phyloP scores from a whole-genome alignment of 2,888 invertebrate genomes.

The Thumatha senex region DNA sequence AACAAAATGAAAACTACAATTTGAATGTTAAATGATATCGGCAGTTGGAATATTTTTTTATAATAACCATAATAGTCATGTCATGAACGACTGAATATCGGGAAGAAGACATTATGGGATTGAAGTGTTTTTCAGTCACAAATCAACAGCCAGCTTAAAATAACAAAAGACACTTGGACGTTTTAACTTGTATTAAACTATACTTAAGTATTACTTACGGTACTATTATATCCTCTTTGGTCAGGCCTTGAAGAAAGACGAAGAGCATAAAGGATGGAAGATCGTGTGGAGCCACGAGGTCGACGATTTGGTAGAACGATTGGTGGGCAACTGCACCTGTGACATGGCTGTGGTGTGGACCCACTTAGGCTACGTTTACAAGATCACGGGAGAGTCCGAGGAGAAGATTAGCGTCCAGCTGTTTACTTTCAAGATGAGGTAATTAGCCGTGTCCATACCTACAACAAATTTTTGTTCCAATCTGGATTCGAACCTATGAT shows the following conservation, averaged over 20 bases:
- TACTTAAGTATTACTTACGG: no score
- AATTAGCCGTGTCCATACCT: neutral
- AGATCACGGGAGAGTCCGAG: constrained; percentile 56
- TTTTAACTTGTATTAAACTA: no score
- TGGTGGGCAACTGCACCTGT: constrained; percentile 56
- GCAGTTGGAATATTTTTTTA: no score
- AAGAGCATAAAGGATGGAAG: constrained; percentile 60
- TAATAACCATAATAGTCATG: no score
- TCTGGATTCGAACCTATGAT: no score
- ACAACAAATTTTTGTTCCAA: no score
- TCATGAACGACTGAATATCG: no score
- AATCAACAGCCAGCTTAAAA: no score
- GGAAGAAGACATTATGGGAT: neutral
- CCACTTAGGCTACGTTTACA: constrained; percentile 56
- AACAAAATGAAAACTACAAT: no score
- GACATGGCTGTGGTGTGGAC: constrained; percentile 66
- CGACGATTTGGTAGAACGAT: constrained; percentile 48
- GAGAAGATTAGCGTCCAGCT: constrained; percentile 57
- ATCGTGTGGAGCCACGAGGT: constrained; percentile 52
- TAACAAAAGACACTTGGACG: no score
- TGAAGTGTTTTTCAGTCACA: neutral
- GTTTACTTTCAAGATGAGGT: constrained; percentile 68
- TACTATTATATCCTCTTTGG: no score
- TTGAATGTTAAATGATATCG: no score
- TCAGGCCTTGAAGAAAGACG: constrained; percentile 63